A percentile compares a stretch with the other conserved stretches of the same genome.
Conservation (phyloP, 2,797 vertebrate species). For the Sebastes minor region DNA sequence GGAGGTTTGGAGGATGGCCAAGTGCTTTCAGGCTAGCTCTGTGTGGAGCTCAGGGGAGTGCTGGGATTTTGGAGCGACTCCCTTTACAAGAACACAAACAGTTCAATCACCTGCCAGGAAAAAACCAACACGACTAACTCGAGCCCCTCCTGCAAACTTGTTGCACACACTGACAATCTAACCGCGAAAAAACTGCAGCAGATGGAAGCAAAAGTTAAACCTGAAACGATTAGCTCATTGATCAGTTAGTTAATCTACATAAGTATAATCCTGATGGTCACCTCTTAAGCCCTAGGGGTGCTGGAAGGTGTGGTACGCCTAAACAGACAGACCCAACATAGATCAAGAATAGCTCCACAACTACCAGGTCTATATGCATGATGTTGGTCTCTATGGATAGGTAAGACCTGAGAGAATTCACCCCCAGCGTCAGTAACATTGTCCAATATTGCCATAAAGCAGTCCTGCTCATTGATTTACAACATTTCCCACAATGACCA, state of each 20-base stretch:
- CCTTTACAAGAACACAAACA: slow-evolving; percentile 44
- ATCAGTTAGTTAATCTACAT: not conserved
- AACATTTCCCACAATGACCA: not conserved
- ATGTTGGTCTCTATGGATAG: too few species aligned
- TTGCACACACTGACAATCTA: slow-evolving; percentile 8
- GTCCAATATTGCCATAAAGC: not conserved
- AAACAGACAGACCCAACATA: too few species aligned
- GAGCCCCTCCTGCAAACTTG: not conserved
- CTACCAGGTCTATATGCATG: too few species aligned
- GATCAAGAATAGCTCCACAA: too few species aligned
- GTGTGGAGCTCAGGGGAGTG: slow-evolving; percentile 44
- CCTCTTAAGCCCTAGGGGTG: too few species aligned
- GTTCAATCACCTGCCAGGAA: slow-evolving; percentile 58
- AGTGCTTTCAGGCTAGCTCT: slow-evolving; percentile 46
- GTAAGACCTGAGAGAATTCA: too few species aligned
- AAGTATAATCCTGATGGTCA: not conserved
- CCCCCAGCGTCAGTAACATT: too few species aligned
- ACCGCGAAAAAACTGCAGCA: not conserved
- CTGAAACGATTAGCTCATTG: not conserved
- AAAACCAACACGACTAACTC: slow-evolving; percentile 7
- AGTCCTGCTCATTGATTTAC: not conserved
- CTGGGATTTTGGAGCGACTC: slow-evolving; percentile 44
- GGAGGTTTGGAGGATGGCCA: slow-evolving; percentile 66
- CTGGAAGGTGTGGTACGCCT: too few species aligned
- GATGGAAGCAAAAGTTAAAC: not conserved